Evolutionary conservation across 37 sponge, comb jelly and placozoan genomes (phyloP).

Genomic region (Chondrosia reniformis): DNA sequence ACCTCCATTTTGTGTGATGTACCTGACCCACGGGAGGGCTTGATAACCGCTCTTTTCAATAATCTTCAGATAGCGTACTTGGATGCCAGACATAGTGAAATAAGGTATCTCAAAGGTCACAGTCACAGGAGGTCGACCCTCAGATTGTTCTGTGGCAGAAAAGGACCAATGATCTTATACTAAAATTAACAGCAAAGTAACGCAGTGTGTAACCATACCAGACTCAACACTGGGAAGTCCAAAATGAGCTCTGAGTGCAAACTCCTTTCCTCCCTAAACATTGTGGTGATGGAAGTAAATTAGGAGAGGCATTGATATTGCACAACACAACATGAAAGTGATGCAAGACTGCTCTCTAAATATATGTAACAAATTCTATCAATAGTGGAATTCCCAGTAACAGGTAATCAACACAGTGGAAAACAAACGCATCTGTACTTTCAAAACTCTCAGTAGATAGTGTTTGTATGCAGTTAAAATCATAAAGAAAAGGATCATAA

Average conservation of each 20-base stretch:
- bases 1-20: conserved; percentile 99
- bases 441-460: too few relatives aligned
- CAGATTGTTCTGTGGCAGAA: conserved; percentile 69
- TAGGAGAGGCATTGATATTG: too few relatives aligned
- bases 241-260: conserved; percentile 91
- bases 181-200: background rate
- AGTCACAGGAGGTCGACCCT: conserved; percentile 91
- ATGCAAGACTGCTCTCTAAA: too few relatives aligned
- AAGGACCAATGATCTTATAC: background rate
- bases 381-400: too few relatives aligned
- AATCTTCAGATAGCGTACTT: conserved; percentile 98
- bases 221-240: conserved; percentile 88
- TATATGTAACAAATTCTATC: too few relatives aligned
- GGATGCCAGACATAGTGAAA: conserved; percentile 98
- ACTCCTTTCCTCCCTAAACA: conserved; percentile 88
- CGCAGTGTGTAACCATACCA: background rate
- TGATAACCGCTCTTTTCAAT: conserved; percentile 99
- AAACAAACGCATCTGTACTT: too few relatives aligned
- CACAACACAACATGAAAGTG: too few relatives aligned
- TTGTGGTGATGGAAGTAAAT: too few relatives aligned
- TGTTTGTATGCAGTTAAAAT: too few relatives aligned
- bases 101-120: conserved; percentile 99
- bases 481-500: too few relatives aligned
- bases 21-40: conserved; percentile 97
- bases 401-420: too few relatives aligned